These are phyloP conservation scores for Suillia variegata DNA, from an alignment of 2,888 invertebrate species.

Conservation along the genomic window DNA sequence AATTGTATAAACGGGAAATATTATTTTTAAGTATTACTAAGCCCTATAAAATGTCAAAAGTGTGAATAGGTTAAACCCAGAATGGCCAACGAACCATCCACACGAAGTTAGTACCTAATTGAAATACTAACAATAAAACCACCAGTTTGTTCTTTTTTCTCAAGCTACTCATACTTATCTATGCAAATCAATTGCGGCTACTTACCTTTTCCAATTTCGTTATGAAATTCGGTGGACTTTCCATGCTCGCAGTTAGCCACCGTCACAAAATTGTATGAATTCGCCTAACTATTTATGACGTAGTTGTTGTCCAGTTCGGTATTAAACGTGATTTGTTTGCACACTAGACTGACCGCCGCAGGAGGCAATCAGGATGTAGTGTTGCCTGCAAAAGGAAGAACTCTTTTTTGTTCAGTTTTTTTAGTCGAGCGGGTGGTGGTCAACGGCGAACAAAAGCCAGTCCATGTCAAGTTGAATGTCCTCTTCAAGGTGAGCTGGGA, in stretches of 20 bases:
- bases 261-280: too few relatives aligned
- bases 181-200: conserved; percentile 3
- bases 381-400: too few relatives aligned
- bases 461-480: conserved; percentile 21
- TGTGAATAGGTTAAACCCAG: too few relatives aligned
- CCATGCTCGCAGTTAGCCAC: too few relatives aligned
- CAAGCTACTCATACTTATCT: background rate
- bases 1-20: too few relatives aligned
- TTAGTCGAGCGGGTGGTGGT: too few relatives aligned
- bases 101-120: conserved; percentile 8
- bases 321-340: conserved; percentile 14
- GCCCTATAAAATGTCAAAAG: too few relatives aligned
- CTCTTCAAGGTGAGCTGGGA: conserved; percentile 18
- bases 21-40: too few relatives aligned
- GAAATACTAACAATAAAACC: conserved; percentile 7
- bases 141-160: too few relatives aligned
- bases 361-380: background rate
- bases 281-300: conserved; percentile 20
- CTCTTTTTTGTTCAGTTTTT: too few relatives aligned
- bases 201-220: too few relatives aligned
- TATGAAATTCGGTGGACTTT: background rate
- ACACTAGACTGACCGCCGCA: background rate
- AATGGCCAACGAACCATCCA: background rate
- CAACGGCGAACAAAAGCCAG: background rate
- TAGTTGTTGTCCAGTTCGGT: conserved; percentile 2